Evolutionary conservation across 2,888 invertebrate genomes (phyloP).

Genomic region (Himalopsyche japonica): DNA sequence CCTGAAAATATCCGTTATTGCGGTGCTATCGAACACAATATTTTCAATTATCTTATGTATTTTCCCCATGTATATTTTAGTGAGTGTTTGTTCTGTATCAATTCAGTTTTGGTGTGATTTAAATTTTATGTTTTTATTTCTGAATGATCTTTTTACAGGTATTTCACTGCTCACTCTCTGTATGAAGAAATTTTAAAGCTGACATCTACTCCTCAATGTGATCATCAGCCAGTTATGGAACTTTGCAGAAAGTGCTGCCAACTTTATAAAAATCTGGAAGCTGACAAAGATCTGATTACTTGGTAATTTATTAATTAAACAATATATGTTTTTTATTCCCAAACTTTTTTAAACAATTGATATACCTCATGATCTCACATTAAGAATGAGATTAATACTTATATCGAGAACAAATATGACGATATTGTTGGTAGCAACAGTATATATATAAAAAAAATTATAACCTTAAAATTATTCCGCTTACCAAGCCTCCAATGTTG

Average conservation of each 20-base stretch:
- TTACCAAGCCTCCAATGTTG: too few relatives aligned
- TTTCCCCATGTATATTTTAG: background rate
- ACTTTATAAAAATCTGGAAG: constrained; percentile 48
- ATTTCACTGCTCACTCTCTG: constrained; percentile 45
- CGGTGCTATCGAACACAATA: too few relatives aligned
- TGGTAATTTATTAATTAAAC: background rate
- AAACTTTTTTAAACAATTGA: too few relatives aligned
- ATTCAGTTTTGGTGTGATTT: background rate
- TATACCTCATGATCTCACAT: too few relatives aligned
- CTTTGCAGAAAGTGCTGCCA: constrained; percentile 41
- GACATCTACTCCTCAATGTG: constrained; percentile 39
- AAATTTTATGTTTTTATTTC: background rate
- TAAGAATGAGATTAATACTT: too few relatives aligned
- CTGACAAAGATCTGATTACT: background rate
- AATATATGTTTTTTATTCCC: too few relatives aligned
- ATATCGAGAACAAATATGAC: too few relatives aligned
- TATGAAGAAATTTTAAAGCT: constrained; percentile 48
- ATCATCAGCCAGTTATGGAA: constrained; percentile 15
- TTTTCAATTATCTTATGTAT: too few relatives aligned
- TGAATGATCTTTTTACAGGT: constrained; percentile 11
- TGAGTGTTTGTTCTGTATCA: background rate
- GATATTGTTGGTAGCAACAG: too few relatives aligned
- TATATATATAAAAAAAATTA: too few relatives aligned
- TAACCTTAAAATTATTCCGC: too few relatives aligned
- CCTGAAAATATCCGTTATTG: too few relatives aligned